These are phyloP conservation scores for Eulimnadia texana DNA, from an alignment of 1,140 invertebrate species.

Conservation along the genomic window DNA sequence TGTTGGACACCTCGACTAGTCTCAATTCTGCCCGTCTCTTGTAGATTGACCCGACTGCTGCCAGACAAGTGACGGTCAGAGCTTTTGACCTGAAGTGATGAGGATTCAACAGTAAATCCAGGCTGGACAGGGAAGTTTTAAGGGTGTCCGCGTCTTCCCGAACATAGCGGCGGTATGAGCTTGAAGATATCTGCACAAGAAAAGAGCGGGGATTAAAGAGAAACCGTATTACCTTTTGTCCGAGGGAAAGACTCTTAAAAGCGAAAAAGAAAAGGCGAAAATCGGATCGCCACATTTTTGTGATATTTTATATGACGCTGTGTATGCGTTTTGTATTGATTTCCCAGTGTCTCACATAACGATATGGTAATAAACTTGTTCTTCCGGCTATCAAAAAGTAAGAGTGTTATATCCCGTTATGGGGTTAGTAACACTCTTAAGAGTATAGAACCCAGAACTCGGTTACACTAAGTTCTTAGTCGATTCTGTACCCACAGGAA, in stretches of 20 bases:
- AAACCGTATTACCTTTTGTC: too few species aligned
- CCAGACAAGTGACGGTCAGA: neutral
- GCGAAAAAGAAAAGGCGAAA: too few species aligned
- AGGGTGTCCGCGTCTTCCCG: neutral
- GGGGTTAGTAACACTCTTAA: too few species aligned
- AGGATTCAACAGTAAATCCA: neutral
- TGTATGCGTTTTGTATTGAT: neutral
- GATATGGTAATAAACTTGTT: too few species aligned
- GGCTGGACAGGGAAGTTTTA: neutral
- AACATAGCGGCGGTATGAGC: neutral
- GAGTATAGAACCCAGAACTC: too few species aligned
- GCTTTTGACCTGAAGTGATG: neutral
- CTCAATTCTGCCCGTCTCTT: neutral
- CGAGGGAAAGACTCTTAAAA: too few species aligned
- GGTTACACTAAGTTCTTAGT: too few species aligned
- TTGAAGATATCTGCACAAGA: neutral
- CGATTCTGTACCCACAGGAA: too few species aligned
- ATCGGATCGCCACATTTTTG: too few species aligned
- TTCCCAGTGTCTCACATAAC: neutral
- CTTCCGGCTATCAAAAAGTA: too few species aligned
- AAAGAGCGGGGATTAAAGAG: too few species aligned
- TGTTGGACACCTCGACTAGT: neutral
- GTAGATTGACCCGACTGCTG: neutral
- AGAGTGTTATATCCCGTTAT: too few species aligned
- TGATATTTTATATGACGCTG: neutral